Evolutionary conservation across 2,797 vertebrate genomes (phyloP), one percentile per base, ranked within the genome.

Genomic region (Cyprinella venusta): DNA sequence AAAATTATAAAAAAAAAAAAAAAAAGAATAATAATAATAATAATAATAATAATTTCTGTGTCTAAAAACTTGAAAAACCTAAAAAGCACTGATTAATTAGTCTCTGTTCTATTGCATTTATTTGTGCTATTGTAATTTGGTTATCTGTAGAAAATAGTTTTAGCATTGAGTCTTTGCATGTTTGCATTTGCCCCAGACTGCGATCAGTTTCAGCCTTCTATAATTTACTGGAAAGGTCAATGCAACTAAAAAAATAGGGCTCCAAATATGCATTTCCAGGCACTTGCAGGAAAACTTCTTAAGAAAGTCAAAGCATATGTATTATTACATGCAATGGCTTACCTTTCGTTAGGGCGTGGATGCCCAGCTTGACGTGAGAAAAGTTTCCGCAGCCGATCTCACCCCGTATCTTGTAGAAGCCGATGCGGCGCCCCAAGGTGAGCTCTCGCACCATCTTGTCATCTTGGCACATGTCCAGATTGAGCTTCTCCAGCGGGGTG

Each of bases 321-420:
- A 21, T 9, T n/a, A 18, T 45, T 61, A 19, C 7, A 9, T n/a
- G 16, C 15, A 40, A 76, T 1, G 8, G 8, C 12, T 45, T 95
- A 98, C 98, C 98, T 98, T 96, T 99, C 61, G 96, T 98, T 83
- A 99, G 93, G 36, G 96, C 96, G 89, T 99, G 98, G 90, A 99
- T 95, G 84, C 97, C 97, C 26, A 99, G 94, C 87, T 98, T 99
- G 89, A 99, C 98, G 85, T 98, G 97, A 0, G 98, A 99, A 85
- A 99, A 99, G 93, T 99, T 99, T 36, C 98, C 98, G 50, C 96
- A 97, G 85, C 98, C 98, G 4, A 99, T 97, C 90, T 99, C 96
- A 38, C 97, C 98, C 15, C 96, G 95, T 84, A 99, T 92, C 88
- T 97, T 96, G 89, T 99, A 99, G 92, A 99, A 97, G 87, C 97